These are phyloP conservation scores for Campoletis raptor DNA, from an alignment of 2,888 invertebrate genomes.

Conservation along the genomic window DNA sequence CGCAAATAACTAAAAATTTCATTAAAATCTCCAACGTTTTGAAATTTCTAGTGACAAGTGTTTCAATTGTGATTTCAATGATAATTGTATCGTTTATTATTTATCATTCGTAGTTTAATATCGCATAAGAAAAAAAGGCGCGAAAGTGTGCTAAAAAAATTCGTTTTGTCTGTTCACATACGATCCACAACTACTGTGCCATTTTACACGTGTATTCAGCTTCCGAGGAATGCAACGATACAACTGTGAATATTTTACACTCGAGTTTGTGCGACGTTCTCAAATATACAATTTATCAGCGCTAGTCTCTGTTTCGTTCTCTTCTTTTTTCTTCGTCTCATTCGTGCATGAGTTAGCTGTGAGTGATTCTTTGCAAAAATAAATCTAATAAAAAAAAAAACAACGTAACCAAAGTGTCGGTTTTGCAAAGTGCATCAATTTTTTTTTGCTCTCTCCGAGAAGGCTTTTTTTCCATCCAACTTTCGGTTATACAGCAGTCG, in stretches of 20 bases:
- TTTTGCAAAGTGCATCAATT: slow-evolving; percentile 42
- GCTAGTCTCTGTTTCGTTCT: neutral
- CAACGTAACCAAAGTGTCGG: slow-evolving; percentile 21
- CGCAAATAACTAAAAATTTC: neutral
- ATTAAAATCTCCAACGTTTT: neutral
- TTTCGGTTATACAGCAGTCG: slow-evolving; percentile 5
- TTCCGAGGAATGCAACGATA: slow-evolving; percentile 62
- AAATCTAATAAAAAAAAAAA: neutral
- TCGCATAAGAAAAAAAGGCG: slow-evolving; percentile 17
- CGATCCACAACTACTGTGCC: slow-evolving; percentile 5
- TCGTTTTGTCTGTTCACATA: neutral
- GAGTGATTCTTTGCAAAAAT: slow-evolving; percentile 21
- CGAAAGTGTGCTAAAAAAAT: slow-evolving; percentile 37
- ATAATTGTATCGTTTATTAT: neutral
- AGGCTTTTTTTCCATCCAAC: slow-evolving; percentile 7
- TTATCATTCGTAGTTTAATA: slow-evolving; percentile 8
- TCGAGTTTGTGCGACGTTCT: slow-evolving; percentile 39
- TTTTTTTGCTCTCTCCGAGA: slow-evolving; percentile 28
- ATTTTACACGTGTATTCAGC: neutral
- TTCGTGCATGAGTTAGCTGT: slow-evolving; percentile 28
- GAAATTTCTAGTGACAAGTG: neutral
- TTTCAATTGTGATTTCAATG: slow-evolving; percentile 1
- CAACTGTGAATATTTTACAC: slow-evolving; percentile 52
- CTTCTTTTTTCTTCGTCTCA: neutral
- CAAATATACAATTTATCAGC: slow-evolving; percentile 32